phyloP scores from a whole-genome alignment of 2,888 invertebrate genomes.

The Pterobdella sp. region DNA sequence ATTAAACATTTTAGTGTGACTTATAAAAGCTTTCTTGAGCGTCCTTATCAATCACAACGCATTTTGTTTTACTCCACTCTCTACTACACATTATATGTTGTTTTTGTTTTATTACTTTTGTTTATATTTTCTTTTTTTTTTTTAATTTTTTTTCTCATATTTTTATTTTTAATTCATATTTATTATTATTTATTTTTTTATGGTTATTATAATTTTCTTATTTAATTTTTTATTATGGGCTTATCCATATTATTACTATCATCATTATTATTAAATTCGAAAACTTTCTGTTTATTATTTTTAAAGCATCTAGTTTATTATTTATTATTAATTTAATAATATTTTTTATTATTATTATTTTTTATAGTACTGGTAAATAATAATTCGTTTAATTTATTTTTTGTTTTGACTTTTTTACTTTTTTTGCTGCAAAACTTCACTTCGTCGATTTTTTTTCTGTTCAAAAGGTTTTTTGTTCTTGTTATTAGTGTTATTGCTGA shows the following conservation, averaged over 20 bases:
- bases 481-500: too few species aligned
- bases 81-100: neutral
- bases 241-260: neutral
- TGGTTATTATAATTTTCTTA: neutral
- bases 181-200: neutral
- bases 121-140: neutral
- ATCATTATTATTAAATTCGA: neutral
- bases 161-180: neutral
- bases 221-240: neutral
- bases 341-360: neutral
- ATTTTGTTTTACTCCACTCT: too few species aligned
- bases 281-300: neutral
- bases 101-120: neutral
- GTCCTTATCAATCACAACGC: too few species aligned
- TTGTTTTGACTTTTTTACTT: too few species aligned
- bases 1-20: too few species aligned
- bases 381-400: too few species aligned
- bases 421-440: too few species aligned
- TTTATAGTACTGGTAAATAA: too few species aligned
- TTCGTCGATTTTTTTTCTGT: too few species aligned
- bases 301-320: neutral
- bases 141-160: neutral
- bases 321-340: neutral
- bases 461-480: too few species aligned
- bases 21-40: too few species aligned